Conservation (phyloP, 92 coral and sea anemone genomes). For the Porites lobata region DNA sequence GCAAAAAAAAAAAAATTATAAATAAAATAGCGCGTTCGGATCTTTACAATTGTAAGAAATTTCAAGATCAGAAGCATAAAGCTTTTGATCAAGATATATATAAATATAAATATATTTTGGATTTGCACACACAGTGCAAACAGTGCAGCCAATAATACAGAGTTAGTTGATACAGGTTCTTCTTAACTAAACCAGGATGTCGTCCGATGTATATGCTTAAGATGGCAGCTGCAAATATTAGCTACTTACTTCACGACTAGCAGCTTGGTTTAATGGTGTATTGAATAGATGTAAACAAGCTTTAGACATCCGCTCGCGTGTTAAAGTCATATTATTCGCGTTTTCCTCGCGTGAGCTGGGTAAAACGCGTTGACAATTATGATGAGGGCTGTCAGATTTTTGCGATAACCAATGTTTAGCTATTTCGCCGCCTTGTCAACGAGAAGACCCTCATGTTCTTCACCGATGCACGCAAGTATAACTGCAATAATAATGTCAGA, state of each 20-base stretch:
- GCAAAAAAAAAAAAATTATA: neutral
- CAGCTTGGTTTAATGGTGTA: conserved; percentile 22
- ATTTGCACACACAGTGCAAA: conserved; percentile 20
- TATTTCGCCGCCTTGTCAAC: conserved; percentile 58
- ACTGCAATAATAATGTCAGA: neutral
- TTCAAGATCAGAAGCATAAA: neutral
- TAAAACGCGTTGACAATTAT: conserved; percentile 32
- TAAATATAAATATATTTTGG: neutral
- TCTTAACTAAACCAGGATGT: conserved; percentile 54
- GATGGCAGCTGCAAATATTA: conserved; percentile 53
- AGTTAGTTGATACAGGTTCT: conserved; percentile 47
- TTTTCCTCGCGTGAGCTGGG: conserved; percentile 35
- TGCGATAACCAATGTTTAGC: conserved; percentile 42
- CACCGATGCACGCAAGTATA: conserved; percentile 39
- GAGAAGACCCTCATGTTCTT: conserved; percentile 20
- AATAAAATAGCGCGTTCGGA: conserved; percentile 26
- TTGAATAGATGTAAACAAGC: conserved; percentile 27
- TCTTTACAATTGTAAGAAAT: neutral
- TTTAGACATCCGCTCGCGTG: conserved; percentile 1
- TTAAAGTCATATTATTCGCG: conserved; percentile 17
- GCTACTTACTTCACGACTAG: conserved; percentile 25
- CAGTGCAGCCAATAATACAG: conserved; percentile 18
- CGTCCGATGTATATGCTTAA: neutral
- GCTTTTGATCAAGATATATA: no score
- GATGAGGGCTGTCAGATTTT: conserved; percentile 22